These are phyloP conservation scores for Theodoxus fluviatilis DNA, from an alignment of 2,888 invertebrate species.

Conservation along the genomic window DNA sequence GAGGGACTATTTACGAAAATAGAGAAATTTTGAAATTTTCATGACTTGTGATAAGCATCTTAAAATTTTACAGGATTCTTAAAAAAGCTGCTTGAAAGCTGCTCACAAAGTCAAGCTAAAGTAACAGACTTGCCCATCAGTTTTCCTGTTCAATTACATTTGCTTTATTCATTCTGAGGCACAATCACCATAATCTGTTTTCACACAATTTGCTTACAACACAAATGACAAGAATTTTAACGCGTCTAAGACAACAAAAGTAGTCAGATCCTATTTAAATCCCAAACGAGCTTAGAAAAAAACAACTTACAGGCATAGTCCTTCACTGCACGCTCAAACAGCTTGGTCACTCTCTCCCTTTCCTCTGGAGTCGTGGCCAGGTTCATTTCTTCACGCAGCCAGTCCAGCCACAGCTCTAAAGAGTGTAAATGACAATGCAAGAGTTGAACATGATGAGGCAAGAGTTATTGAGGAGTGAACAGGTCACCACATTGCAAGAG, in stretches of 20 bases:
- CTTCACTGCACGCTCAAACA: constrained; percentile 75
- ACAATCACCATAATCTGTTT: neutral
- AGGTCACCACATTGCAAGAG: no score
- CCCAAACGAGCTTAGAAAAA: neutral
- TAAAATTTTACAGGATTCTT: neutral
- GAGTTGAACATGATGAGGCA: no score
- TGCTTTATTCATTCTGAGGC: no score
- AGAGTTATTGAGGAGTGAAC: no score
- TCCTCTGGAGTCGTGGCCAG: constrained; percentile 69
- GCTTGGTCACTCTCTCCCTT: constrained; percentile 65
- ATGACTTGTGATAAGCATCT: neutral
- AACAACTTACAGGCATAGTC: constrained; percentile 75
- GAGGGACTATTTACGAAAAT: no score
- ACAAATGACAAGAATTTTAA: neutral
- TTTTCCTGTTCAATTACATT: no score
- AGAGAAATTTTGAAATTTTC: no score
- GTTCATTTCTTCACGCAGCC: constrained; percentile 75
- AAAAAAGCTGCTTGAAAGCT: neutral
- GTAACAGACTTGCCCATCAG: no score
- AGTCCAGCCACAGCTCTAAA: constrained; percentile 77
- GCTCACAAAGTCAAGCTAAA: no score
- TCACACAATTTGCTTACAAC: constrained; percentile 22
- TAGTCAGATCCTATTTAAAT: neutral
- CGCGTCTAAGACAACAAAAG: neutral
- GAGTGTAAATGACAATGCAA: no score